Conservation (phyloP, 2,113 vertebrate species). For the Felis chaus region DNA sequence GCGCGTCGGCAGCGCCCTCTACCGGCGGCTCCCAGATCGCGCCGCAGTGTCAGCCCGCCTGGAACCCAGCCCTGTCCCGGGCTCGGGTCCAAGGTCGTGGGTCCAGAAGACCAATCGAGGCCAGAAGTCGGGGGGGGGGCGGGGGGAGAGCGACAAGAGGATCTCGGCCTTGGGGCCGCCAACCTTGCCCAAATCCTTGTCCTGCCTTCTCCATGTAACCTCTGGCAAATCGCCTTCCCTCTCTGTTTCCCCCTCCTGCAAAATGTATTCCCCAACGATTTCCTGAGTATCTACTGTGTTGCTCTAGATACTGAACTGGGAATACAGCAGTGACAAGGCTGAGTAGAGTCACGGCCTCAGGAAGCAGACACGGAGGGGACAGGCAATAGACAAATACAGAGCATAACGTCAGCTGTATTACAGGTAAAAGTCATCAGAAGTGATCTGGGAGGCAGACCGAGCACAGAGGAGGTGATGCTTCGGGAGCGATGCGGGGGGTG, state of each 20-base stretch:
- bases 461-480: fast-evolving
- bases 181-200: too few relatives aligned
- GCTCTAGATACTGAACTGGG: neutral
- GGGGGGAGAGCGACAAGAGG: neutral
- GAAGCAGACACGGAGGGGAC: neutral
- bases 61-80: neutral
- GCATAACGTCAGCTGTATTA: too few relatives aligned
- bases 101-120: fast-evolving
- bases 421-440: neutral
- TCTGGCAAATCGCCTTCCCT: neutral
- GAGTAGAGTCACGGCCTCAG: neutral
- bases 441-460: neutral
- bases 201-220: neutral
- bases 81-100: neutral
- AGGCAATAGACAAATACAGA: neutral
- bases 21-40: neutral
- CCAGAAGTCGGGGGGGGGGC: neutral
- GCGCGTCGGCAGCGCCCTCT: neutral
- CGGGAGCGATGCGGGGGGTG: neutral
- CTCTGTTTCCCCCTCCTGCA: neutral
- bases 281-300: neutral
- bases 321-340: neutral
- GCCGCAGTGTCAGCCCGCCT: fast-evolving
- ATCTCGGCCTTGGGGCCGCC: neutral
- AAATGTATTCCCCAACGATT: neutral